Conservation (phyloP, 1,140 invertebrate species). For the Zaprionus ornatus region DNA sequence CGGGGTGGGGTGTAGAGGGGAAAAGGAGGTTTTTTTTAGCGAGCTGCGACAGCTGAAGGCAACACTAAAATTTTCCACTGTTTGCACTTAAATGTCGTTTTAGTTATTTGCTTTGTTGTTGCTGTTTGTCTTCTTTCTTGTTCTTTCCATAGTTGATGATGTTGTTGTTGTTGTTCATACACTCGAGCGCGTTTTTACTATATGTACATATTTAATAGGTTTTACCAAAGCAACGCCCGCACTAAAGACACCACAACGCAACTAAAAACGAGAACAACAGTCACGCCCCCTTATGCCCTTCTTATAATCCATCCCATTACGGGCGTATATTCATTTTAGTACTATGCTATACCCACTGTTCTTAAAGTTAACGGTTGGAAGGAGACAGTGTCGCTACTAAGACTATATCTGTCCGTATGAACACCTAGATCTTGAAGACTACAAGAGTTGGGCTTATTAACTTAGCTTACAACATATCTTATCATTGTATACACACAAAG, state of each 20-base stretch:
- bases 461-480: neutral
- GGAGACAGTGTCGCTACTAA: no score
- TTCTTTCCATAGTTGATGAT: constrained; percentile 2
- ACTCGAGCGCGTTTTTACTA: constrained; percentile 46
- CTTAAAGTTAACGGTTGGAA: no score
- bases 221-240: constrained; percentile 12
- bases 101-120: constrained; percentile 12
- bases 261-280: neutral
- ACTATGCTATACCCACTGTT: no score
- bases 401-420: neutral
- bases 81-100: constrained; percentile 47
- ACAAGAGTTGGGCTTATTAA: neutral
- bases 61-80: constrained; percentile 58
- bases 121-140: constrained; percentile 7
- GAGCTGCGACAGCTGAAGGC: constrained; percentile 14
- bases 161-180: constrained; percentile 42
- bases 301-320: neutral
- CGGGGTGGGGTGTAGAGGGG: no score
- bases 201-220: constrained; percentile 52
- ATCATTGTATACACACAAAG: no score
- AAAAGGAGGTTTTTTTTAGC: neutral
- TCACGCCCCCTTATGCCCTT: neutral
- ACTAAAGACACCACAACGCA: neutral
- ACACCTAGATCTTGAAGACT: neutral
- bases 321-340: no score